Conservation (phyloP, 2,888 invertebrate species). For the Cheiracanthium punctorium region DNA sequence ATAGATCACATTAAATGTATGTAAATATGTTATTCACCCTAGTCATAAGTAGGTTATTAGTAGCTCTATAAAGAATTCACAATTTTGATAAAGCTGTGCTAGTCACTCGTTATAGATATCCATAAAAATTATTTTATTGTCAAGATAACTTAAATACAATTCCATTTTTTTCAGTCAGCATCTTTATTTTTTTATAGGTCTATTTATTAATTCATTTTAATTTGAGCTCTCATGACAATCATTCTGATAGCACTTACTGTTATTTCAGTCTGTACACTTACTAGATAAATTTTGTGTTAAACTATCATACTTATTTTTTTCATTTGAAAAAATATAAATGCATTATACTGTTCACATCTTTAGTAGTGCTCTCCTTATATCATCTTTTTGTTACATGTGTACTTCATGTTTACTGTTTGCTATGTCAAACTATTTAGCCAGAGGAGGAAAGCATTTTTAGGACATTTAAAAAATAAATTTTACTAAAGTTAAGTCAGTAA, state of each 20-base stretch:
- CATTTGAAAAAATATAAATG: too few relatives aligned
- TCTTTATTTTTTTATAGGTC: neutral
- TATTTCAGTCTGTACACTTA: neutral
- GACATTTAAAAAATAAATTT: too few relatives aligned
- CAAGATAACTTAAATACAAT: neutral
- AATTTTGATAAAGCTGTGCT: conserved; percentile 3
- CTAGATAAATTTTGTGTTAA: too few relatives aligned
- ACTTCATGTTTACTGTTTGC: too few relatives aligned
- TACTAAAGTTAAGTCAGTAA: too few relatives aligned
- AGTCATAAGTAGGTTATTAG: neutral
- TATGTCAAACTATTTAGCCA: too few relatives aligned
- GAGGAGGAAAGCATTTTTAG: too few relatives aligned
- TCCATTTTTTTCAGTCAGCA: neutral
- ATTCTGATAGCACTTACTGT: neutral
- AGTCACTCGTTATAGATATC: neutral
- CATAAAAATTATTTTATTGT: neutral
- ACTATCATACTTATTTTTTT: too few relatives aligned
- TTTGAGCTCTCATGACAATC: neutral
- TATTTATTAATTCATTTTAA: neutral
- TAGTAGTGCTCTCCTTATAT: too few relatives aligned
- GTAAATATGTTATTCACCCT: neutral
- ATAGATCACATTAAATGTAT: neutral
- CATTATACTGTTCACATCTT: too few relatives aligned
- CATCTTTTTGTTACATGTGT: too few relatives aligned
- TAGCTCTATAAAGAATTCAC: neutral